Evolutionary conservation across 1,140 invertebrate genomes (phyloP).

Genomic region (Metaphire vulgaris): DNA sequence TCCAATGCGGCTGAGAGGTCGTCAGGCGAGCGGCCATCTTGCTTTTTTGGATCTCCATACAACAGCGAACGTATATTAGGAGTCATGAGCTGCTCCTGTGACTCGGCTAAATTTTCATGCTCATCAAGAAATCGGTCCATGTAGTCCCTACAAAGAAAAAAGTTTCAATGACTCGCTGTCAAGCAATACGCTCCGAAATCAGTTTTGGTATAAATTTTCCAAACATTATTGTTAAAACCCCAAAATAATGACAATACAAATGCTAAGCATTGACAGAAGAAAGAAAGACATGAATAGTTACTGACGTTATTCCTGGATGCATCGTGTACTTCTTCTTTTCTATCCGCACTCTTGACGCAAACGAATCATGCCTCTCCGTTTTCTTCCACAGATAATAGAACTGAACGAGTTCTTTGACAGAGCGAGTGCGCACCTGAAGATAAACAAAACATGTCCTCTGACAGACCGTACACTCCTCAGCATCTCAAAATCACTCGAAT

Average conservation of each 20-base stretch:
- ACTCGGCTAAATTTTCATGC: constrained; percentile 56
- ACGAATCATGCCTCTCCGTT: constrained; percentile 89
- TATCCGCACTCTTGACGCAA: constrained; percentile 72
- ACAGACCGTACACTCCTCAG: constrained; percentile 27
- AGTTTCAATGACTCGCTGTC: too few relatives aligned
- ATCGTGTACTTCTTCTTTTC: constrained; percentile 81
- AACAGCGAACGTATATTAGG: neutral
- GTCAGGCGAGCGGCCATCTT: neutral
- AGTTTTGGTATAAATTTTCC: too few relatives aligned
- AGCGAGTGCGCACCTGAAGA: constrained; percentile 72
- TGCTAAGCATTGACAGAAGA: neutral
- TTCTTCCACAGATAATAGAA: constrained; percentile 99
- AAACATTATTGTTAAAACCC: too few relatives aligned
- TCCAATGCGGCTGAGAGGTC: neutral
- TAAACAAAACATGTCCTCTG: constrained; percentile 7
- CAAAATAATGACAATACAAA: neutral
- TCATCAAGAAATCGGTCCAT: constrained; percentile 80
- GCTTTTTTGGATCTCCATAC: neutral
- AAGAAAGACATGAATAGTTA: too few relatives aligned
- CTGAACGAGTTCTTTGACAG: constrained; percentile 92
- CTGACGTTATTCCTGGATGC: constrained; percentile 67
- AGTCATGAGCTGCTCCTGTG: neutral
- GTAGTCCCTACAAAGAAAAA: constrained; percentile 63
- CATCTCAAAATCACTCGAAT: neutral
- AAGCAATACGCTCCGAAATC: neutral